phyloP scores from a whole-genome alignment of 2,888 invertebrate genomes.

The Sinelater perroti region DNA sequence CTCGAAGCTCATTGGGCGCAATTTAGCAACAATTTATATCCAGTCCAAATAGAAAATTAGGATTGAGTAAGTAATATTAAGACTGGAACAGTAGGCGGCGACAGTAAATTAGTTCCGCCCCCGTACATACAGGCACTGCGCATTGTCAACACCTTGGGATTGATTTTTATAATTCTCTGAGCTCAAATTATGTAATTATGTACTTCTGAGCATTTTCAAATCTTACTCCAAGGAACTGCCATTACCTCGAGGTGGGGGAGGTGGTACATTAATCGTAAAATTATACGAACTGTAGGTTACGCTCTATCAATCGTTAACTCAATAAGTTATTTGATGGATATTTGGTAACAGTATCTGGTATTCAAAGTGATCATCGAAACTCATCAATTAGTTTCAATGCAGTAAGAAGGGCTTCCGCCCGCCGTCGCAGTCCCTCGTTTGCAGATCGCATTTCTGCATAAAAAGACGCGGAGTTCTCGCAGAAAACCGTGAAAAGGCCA shows the following conservation, averaged over 20 bases:
- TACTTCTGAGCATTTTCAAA: slow-evolving; percentile 28
- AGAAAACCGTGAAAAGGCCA: not conserved
- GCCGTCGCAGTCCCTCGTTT: too few species aligned
- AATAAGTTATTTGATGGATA: too few species aligned
- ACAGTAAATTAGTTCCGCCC: slow-evolving; percentile 41
- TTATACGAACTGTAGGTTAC: too few species aligned
- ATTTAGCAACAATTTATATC: slow-evolving; percentile 38
- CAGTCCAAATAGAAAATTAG: slow-evolving; percentile 35
- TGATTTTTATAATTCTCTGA: slow-evolving; percentile 45
- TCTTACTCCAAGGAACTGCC: slow-evolving; percentile 8
- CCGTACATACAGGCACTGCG: slow-evolving; percentile 37
- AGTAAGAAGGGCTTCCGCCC: too few species aligned
- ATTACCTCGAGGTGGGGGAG: too few species aligned
- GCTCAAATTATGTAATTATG: slow-evolving; percentile 46
- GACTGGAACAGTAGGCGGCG: slow-evolving; percentile 40
- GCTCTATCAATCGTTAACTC: too few species aligned
- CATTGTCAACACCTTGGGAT: slow-evolving; percentile 43
- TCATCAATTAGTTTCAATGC: too few species aligned
- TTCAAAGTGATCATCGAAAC: too few species aligned
- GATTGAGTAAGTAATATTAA: slow-evolving; percentile 40
- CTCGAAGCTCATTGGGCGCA: slow-evolving; percentile 11
- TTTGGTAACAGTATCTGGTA: too few species aligned
- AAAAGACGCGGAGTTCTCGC: too few species aligned
- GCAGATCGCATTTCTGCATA: too few species aligned
- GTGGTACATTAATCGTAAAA: too few species aligned